Evolutionary conservation across 2,888 invertebrate genomes (phyloP).

Genomic region (Apamea sordens): DNA sequence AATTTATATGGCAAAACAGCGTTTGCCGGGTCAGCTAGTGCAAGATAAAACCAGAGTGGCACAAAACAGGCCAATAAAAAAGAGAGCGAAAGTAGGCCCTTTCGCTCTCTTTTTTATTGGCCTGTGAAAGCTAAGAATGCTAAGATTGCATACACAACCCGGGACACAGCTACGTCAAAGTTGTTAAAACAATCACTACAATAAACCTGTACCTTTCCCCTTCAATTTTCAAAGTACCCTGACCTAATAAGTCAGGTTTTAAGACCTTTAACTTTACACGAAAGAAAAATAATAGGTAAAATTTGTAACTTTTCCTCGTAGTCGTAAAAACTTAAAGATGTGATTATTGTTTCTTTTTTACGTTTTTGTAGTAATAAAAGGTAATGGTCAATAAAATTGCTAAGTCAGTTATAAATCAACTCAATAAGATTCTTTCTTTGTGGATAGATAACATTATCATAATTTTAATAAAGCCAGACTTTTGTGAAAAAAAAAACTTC

Average conservation of each 20-base stretch:
- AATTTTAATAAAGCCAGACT: neutral
- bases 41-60: neutral
- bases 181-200: constrained; percentile 14
- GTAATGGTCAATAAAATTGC: neutral
- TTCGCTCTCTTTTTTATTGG: too few relatives aligned
- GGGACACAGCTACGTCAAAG: neutral
- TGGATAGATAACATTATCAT: neutral
- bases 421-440: neutral
- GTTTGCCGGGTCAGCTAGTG: too few relatives aligned
- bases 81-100: neutral
- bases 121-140: neutral
- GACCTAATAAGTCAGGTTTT: constrained; percentile 1
- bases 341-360: constrained; percentile 4
- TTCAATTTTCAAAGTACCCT: constrained; percentile 6
- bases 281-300: constrained; percentile 12
- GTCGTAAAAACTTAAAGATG: constrained; percentile 5
- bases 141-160: neutral
- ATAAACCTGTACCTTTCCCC: neutral
- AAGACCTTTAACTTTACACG: constrained; percentile 9
- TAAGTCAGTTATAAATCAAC: neutral
- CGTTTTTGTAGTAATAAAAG: neutral
- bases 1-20: too few relatives aligned
- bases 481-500: neutral
- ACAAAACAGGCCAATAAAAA: neutral
- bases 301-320: neutral